Conservation (phyloP, 2,113 vertebrate genomes). For the Tetrao urogallus region DNA sequence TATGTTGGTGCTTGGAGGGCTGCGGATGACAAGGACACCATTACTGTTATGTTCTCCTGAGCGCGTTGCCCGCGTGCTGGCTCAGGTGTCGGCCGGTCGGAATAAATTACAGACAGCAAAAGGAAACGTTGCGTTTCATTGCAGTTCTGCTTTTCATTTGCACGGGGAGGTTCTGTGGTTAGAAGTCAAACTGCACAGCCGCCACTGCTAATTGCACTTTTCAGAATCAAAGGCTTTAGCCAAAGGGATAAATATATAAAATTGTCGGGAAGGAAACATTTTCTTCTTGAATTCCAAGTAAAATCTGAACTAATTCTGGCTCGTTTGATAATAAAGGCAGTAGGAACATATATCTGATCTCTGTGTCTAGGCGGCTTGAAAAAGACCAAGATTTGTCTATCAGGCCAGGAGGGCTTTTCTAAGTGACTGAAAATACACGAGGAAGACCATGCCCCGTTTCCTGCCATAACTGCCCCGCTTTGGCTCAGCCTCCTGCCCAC, state of each 20-base stretch:
- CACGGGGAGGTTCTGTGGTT: not conserved
- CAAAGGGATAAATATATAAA: slow-evolving; percentile 67
- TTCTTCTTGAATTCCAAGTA: slow-evolving; percentile 37
- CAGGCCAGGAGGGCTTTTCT: not conserved
- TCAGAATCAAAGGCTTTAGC: slow-evolving; percentile 67
- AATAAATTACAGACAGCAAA: not conserved
- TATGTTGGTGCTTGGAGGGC: not conserved
- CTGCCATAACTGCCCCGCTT: not conserved
- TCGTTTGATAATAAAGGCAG: slow-evolving; percentile 46
- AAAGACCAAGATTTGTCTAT: not conserved
- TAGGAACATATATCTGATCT: slow-evolving; percentile 27
- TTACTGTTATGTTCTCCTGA: fast-evolving
- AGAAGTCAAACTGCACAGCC: slow-evolving; percentile 34
- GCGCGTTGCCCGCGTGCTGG: not conserved
- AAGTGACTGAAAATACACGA: slow-evolving; percentile 5
- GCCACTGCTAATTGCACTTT: slow-evolving; percentile 54
- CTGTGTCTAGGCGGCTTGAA: slow-evolving; percentile 27
- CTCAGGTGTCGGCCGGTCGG: not conserved
- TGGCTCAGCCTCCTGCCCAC: not conserved
- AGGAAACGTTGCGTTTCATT: not conserved
- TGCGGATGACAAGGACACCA: not conserved
- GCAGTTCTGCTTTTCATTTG: not conserved
- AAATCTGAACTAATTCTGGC: not conserved
- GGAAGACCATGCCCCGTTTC: slow-evolving; percentile 1
- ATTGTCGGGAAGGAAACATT: slow-evolving; percentile 52